Conservation (phyloP, 2,888 invertebrate genomes). For the Sphecodes monilicornis region DNA sequence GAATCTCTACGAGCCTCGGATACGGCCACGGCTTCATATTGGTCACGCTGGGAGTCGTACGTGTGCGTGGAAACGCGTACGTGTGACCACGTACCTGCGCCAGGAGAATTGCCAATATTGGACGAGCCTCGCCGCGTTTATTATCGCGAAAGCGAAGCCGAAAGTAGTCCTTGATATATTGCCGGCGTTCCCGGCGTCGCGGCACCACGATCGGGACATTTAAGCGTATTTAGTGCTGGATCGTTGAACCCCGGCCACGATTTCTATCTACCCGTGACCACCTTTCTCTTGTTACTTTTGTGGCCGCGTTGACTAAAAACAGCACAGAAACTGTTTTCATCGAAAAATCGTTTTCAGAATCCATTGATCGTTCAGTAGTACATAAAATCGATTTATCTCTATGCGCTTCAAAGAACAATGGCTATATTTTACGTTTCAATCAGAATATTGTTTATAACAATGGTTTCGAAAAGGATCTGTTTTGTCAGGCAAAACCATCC, state of each 20-base stretch:
- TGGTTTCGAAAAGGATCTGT: neutral
- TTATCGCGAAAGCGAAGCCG: slow-evolving; percentile 63
- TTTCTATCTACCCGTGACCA: neutral
- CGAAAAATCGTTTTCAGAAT: no score
- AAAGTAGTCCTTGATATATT: slow-evolving; percentile 72
- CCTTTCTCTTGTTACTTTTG: neutral
- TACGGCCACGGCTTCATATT: slow-evolving; percentile 30
- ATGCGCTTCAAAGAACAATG: no score
- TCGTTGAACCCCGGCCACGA: slow-evolving; percentile 29
- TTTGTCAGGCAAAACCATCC: no score
- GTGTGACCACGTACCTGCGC: slow-evolving; percentile 37
- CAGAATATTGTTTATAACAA: no score
- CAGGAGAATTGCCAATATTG: slow-evolving; percentile 70
- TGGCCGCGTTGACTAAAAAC: no score
- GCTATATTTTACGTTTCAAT: no score
- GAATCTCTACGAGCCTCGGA: neutral
- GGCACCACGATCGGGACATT: slow-evolving; percentile 46
- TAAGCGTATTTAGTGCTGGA: slow-evolving; percentile 64
- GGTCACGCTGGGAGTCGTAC: slow-evolving; percentile 20
- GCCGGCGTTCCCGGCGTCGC: slow-evolving; percentile 36
- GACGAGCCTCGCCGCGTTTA: slow-evolving; percentile 66
- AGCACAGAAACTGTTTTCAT: no score
- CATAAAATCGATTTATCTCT: no score
- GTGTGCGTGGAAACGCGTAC: slow-evolving; percentile 20
- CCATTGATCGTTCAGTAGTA: no score